Percentiles rank a stretch among this genome's conserved stretches.
Evolutionary conservation across 2,797 vertebrate species (phyloP).

Genomic region (Notamacropus eugenii): DNA sequence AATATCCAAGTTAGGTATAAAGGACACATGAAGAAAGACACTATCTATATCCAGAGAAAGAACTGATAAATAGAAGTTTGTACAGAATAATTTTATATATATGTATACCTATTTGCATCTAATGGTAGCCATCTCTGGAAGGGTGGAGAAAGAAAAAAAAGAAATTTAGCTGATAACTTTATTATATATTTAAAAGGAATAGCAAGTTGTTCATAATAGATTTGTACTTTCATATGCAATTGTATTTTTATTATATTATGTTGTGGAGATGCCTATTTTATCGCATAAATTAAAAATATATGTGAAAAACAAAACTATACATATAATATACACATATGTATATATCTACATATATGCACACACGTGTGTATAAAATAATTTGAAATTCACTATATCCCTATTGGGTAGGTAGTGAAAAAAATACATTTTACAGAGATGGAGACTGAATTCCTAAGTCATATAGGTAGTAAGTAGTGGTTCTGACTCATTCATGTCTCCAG

Average conservation of each 20-base stretch:
- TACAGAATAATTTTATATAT: background rate
- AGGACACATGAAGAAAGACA: background rate
- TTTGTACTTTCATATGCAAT: background rate
- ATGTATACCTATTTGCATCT: background rate
- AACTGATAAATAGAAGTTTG: background rate
- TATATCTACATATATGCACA: background rate
- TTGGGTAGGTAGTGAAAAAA: background rate
- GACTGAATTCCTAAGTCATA: background rate
- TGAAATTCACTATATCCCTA: background rate
- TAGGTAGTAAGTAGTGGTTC: background rate
- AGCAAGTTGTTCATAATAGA: background rate
- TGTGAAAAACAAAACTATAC: background rate
- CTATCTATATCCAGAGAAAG: background rate
- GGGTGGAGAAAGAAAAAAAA: background rate
- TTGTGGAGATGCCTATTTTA: background rate
- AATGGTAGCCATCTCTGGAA: background rate
- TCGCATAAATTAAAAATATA: background rate
- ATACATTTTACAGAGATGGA: background rate
- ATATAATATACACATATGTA: background rate
- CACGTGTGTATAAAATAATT: background rate
- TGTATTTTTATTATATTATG: background rate
- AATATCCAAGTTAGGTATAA: background rate
- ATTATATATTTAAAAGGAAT: background rate
- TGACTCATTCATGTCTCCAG: background rate
- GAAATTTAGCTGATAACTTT: background rate